Percentiles rank a stretch among this genome's conserved stretches.
phyloP scores from a whole-genome alignment of 2,113 vertebrate genomes.

The Acrocephalus kingi region DNA sequence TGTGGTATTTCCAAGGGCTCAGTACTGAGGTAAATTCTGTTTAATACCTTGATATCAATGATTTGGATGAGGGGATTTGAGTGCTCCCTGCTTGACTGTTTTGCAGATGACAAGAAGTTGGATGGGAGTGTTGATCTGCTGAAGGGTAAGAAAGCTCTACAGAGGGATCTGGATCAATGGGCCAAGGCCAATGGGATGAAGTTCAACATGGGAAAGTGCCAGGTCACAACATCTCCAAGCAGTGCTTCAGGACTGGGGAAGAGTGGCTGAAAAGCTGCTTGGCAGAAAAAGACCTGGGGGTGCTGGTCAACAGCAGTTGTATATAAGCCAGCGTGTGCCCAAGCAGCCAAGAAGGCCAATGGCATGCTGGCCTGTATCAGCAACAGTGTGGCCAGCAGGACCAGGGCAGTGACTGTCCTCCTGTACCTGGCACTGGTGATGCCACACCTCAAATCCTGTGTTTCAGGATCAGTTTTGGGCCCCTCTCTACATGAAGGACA shows the following conservation, averaged over 20 bases:
- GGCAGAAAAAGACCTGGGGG: background rate
- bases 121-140: background rate
- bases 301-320: background rate
- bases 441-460: fast-evolving
- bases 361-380: background rate
- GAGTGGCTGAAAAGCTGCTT: background rate
- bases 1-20: background rate
- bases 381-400: background rate
- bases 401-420: background rate
- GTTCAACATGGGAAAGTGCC: fast-evolving
- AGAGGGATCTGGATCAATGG: background rate
- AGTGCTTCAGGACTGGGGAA: background rate
- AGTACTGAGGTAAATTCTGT: background rate
- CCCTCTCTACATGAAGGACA: background rate
- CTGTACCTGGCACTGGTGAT: fast-evolving
- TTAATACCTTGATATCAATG: background rate
- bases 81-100: background rate
- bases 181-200: background rate
- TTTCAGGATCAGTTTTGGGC: background rate
- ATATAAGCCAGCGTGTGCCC: background rate
- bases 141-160: background rate
- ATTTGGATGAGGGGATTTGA: background rate
- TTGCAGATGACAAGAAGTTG: background rate
- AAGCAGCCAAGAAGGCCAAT: background rate
- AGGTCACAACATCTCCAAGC: background rate